Evolutionary conservation across 2,113 vertebrate species (phyloP).

Genomic region (Atherinomorus stipes): DNA sequence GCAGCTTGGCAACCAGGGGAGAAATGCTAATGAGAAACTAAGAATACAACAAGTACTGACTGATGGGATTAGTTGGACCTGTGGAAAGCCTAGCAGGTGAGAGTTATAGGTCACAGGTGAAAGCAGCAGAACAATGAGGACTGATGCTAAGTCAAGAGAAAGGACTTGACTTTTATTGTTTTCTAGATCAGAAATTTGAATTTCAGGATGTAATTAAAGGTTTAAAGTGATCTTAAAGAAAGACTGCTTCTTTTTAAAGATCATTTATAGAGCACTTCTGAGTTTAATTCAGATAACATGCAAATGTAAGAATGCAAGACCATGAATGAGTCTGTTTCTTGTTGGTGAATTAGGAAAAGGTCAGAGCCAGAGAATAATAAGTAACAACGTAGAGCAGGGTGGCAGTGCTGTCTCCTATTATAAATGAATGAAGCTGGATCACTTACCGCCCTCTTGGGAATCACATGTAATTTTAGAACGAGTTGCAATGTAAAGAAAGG

Average conservation of each 20-base stretch:
- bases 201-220: background rate
- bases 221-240: background rate
- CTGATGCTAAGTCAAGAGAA: background rate
- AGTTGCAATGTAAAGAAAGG: slow-evolving; percentile 23
- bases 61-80: slow-evolving; percentile 43
- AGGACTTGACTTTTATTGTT: background rate
- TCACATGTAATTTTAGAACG: slow-evolving; percentile 60
- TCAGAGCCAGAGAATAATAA: slow-evolving; percentile 31
- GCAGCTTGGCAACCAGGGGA: slow-evolving; percentile 6
- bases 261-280: background rate
- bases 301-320: slow-evolving; percentile 3
- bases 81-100: slow-evolving; percentile 4
- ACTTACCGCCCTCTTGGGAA: slow-evolving; percentile 70
- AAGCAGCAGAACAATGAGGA: background rate
- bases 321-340: slow-evolving; percentile 1
- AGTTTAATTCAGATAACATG: background rate
- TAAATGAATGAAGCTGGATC: slow-evolving; percentile 60
- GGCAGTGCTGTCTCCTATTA: slow-evolving; percentile 38
- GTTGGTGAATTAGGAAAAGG: slow-evolving; percentile 32
- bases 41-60: slow-evolving; percentile 3
- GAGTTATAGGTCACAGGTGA: slow-evolving; percentile 32
- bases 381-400: background rate
- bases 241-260: background rate
- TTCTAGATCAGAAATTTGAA: background rate
- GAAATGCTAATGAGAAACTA: slow-evolving; percentile 5